Base-by-base conservation (phyloP, 2,113 vertebrate genomes). In the Tauraco erythrolophus region DNA sequence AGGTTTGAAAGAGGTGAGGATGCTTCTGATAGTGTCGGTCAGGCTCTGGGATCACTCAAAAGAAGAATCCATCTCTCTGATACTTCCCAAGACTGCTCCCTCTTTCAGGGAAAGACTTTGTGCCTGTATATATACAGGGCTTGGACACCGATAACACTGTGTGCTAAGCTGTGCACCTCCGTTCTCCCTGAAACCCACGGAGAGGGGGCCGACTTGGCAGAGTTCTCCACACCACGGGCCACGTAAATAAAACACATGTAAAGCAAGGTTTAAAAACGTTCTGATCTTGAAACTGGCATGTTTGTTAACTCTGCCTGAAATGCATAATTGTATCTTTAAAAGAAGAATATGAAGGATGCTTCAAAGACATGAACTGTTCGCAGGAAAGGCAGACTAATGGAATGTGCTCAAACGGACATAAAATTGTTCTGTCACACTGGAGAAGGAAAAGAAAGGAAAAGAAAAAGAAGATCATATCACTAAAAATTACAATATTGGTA, bases 81-180 rank as follows among this genome's bases (percentile, higher is more conserved):
- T 56, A 22, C 51, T 54, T 65, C 60, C 35, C 45, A 48, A 79
- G n/a, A n/a, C n/a, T 10, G 37, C 7, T 6, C 5, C 14, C 31
- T 60, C 37, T 37, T 80, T 61, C 41, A 15, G 43, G 45, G 14
- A 57, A 50, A 53, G 9, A 12, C 69, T 57, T 61, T 56, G 65
- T 33, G 62, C 33, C 72, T 24, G 14, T 70, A 31, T 7, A 14
- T 62, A 6, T 4, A 13, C 14, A 0, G 4, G 46, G 37, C 61
- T 16, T 1, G 10, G 21, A 28, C 16, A 14, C n/a, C 0, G 31
- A 15, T 15, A 39, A 16, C 0, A 0, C 22, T 2, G 6, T 2
- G 41, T 14, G 19, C 45, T 10, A 11, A 37, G n/a, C 37, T 43
- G 30, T 1, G 39, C 6, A 19, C 43, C 46, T 84, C 39, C 2